Percentiles rank a stretch among this genome's conserved stretches.
These are phyloP conservation scores for Phoeniculus purpureus DNA, from an alignment of 2,797 vertebrate species.

Conservation along the genomic window DNA sequence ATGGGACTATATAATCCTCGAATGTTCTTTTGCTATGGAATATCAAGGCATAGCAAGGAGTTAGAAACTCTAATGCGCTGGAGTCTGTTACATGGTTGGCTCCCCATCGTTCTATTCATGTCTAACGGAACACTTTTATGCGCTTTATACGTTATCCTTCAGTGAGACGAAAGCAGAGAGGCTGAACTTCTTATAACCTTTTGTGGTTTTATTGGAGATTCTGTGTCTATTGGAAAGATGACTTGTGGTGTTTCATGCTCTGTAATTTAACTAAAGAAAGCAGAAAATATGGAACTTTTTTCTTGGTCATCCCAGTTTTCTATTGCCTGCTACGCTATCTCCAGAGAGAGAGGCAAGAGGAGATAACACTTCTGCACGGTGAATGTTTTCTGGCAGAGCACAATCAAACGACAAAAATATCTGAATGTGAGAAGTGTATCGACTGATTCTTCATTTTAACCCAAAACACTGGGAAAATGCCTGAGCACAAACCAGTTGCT, in stretches of 20 bases:
- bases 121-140: not conserved
- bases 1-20: not conserved
- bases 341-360: not conserved
- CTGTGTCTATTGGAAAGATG: not conserved
- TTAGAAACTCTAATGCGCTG: not conserved
- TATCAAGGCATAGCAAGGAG: not conserved
- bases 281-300: not conserved
- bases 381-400: not conserved
- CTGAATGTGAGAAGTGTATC: not conserved
- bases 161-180: not conserved
- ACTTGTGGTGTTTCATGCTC: not conserved
- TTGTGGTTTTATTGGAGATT: not conserved
- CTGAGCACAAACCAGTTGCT: not conserved
- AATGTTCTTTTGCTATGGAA: not conserved
- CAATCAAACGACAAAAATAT: not conserved
- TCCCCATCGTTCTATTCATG: not conserved
- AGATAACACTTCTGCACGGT: not conserved
- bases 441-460: not conserved
- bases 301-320: not conserved
- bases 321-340: not conserved
- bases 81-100: not conserved
- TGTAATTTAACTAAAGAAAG: conserved; percentile 1
- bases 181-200: not conserved
- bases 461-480: not conserved
- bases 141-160: not conserved